A percentile compares a stretch with the other conserved stretches of the same genome.
Conservation (phyloP, 2,113 vertebrate genomes). For the Diadophis punctatus region DNA sequence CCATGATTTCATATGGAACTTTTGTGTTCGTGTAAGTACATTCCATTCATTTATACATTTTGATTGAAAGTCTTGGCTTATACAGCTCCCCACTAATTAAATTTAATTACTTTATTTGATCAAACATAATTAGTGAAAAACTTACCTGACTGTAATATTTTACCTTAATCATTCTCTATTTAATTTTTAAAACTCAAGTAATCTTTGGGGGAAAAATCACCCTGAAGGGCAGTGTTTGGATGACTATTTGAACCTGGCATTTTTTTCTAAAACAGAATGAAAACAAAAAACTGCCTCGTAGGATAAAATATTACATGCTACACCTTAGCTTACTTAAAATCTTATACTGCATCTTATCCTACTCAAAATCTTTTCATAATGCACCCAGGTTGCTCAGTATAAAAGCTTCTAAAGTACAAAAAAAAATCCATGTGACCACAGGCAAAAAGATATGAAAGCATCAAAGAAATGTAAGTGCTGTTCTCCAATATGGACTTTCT, state of each 20-base stretch:
- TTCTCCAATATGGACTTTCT: slow-evolving; percentile 11
- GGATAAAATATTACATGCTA: background rate
- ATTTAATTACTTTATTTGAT: background rate
- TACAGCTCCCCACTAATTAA: background rate
- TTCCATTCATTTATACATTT: background rate
- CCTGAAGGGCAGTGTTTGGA: background rate
- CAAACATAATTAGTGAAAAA: background rate
- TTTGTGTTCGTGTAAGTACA: background rate
- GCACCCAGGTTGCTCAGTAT: background rate
- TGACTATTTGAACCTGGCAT: background rate
- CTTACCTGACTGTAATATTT: background rate
- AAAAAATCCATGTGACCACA: slow-evolving; percentile 4
- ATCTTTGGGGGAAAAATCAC: background rate
- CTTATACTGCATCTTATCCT: background rate
- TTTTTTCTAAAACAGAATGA: background rate
- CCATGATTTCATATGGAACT: background rate
- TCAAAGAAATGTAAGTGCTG: background rate
- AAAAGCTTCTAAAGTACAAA: background rate
- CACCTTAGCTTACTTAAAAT: background rate
- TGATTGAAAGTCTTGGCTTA: background rate
- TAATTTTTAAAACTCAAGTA: background rate
- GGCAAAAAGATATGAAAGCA: slow-evolving; percentile 23
- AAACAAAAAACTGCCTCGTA: background rate
- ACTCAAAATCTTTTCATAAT: background rate
- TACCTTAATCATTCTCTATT: background rate